Evolutionary conservation across 2,888 invertebrate species (phyloP).

Genomic region (Plagodis pulveraria): DNA sequence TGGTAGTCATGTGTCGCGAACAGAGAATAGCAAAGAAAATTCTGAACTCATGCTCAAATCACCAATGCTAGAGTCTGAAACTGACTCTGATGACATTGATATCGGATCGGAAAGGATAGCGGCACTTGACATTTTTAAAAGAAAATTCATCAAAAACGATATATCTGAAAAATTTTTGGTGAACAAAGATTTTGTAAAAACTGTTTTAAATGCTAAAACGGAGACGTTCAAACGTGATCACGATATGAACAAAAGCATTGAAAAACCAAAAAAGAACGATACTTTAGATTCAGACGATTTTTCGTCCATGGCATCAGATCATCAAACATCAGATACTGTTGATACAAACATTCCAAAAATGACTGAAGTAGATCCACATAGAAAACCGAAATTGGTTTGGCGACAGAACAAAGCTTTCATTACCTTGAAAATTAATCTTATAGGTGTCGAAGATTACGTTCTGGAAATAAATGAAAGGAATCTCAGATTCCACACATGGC

Average conservation of each 20-base stretch:
- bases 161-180: background rate
- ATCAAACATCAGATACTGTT: constrained; percentile 6
- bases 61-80: background rate
- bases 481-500: constrained; percentile 55
- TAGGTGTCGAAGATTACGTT: constrained; percentile 60
- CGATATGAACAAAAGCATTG: background rate
- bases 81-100: constrained; percentile 20
- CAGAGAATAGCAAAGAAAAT: background rate
- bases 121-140: constrained; percentile 8
- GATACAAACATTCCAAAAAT: constrained; percentile 18
- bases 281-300: constrained; percentile 54
- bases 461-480: constrained; percentile 54
- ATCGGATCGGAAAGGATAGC: constrained; percentile 1
- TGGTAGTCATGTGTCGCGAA: background rate
- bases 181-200: background rate
- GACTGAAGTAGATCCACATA: constrained; percentile 33
- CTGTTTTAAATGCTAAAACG: background rate
- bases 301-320: constrained; percentile 37
- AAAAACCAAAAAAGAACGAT: constrained; percentile 2
- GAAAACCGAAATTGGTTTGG: constrained; percentile 70
- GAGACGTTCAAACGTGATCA: background rate
- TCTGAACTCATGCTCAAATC: background rate
- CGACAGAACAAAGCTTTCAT: constrained; percentile 59
- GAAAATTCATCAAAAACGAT: constrained; percentile 6
- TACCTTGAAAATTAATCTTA: constrained; percentile 64